Conservation (phyloP, 2,888 invertebrate species). For the Mesoligia furuncula region DNA sequence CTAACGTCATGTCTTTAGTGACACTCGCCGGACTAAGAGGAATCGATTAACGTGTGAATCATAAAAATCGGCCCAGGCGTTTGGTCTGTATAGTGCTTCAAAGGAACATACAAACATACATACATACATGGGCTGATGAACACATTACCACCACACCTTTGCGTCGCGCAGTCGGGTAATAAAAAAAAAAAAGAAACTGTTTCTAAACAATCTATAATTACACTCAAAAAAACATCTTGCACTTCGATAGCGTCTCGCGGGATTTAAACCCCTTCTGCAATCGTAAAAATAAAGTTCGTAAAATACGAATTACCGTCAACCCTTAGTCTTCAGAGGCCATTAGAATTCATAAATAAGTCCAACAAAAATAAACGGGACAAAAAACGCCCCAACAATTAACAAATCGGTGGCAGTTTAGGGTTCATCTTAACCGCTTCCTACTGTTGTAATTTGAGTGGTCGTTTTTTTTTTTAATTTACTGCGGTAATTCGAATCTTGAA, state of each 20-base stretch:
- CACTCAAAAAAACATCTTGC: conserved; percentile 65
- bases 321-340: conserved; percentile 85
- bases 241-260: conserved; percentile 70
- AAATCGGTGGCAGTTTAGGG: conserved; percentile 86
- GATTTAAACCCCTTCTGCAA: conserved; percentile 76
- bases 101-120: too few relatives aligned
- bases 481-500: conserved; percentile 82
- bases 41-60: too few relatives aligned
- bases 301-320: conserved; percentile 88
- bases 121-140: too few relatives aligned
- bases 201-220: conserved; percentile 62
- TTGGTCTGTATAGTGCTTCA: too few relatives aligned
- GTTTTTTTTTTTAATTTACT: conserved; percentile 73
- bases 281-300: conserved; percentile 87
- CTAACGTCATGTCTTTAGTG: too few relatives aligned
- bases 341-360: conserved; percentile 88
- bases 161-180: too few relatives aligned
- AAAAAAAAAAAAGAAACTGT: too few relatives aligned
- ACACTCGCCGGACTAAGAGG: too few relatives aligned
- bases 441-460: conserved; percentile 74
- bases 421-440: conserved; percentile 87
- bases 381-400: conserved; percentile 88
- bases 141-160: too few relatives aligned
- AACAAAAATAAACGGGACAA: conserved; percentile 79
- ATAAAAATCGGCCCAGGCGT: too few relatives aligned